Base-by-base conservation (phyloP, 2,113 vertebrate species). In the Serinus canaria region DNA sequence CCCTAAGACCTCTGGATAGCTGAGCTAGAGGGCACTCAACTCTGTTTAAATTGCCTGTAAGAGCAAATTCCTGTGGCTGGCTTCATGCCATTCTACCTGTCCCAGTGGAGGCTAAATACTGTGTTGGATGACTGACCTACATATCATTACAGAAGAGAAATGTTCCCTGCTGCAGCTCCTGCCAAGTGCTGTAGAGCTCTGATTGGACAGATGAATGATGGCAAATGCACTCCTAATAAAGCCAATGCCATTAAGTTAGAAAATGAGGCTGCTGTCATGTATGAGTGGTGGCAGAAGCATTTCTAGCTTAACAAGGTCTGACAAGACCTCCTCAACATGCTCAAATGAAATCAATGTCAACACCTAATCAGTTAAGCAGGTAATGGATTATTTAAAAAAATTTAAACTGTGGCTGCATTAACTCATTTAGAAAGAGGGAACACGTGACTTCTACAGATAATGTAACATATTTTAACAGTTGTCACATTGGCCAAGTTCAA, bases 361-460 rank as follows among this genome's bases (percentile, higher is more conserved):
- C 92, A 94, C 90, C 93, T 96, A 94, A 94, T 94, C 90, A 84
- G 93, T 92, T 91, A 94, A 96, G 80, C 87, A 96, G 94, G 95
- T 96, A 96, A 97, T 84, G 82, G 84, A 91, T 94, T 92, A 95
- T 95, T 95, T 23, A 31, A 81, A 92, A 93, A 91, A 95, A 53
- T 8, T 72, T 52, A 72, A 87, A 92, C 72, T 67, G 15, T 49
- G 77, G 78, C 62, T 91, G 84, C 55, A 86, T 90, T 78, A 94
- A 56, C 59, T 96, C 47, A 80, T 82, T 94, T 96, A 87, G 89
- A 94, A 91, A 73, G 75, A 90, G 55, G 30, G 66, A 90, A 59
- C 83, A 84, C 9, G 27, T 75, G 60, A 91, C 46, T 90, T 39
- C 56, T 69, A 52, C 73, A 94, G 87, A 94, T 73, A 85, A 94